phyloP scores from a whole-genome alignment of 2,797 vertebrate species.

The Zalophus californianus region DNA sequence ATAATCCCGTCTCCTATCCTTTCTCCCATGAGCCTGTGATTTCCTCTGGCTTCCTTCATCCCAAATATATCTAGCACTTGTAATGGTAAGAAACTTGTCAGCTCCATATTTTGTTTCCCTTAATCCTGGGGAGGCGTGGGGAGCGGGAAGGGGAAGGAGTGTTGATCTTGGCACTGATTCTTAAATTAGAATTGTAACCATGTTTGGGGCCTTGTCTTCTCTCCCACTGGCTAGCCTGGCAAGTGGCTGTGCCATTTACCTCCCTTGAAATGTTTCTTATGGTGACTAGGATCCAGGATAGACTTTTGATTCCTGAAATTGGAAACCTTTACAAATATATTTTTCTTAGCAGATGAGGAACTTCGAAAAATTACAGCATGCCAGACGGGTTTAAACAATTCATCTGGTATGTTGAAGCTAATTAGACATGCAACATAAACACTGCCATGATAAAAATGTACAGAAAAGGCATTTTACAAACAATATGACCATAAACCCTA shows the following conservation, averaged over 20 bases:
- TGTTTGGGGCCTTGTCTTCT: slow-evolving; percentile 11
- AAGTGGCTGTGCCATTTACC: background rate
- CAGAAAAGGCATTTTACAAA: slow-evolving; percentile 81
- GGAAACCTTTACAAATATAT: slow-evolving; percentile 75
- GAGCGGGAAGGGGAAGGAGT: background rate
- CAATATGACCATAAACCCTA: slow-evolving; percentile 76
- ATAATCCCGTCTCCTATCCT: background rate
- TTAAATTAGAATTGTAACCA: slow-evolving; percentile 68
- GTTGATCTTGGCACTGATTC: slow-evolving; percentile 63
- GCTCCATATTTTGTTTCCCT: slow-evolving; percentile 47
- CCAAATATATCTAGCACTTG: background rate
- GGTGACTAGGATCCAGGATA: slow-evolving; percentile 43
- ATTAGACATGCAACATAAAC: slow-evolving; percentile 85
- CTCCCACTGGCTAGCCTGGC: background rate
- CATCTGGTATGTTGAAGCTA: slow-evolving; percentile 83
- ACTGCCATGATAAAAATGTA: slow-evolving; percentile 78
- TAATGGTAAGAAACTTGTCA: slow-evolving; percentile 45
- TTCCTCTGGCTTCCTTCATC: background rate
- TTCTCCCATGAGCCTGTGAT: background rate
- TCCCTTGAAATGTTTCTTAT: slow-evolving; percentile 37
- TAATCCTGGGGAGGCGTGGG: background rate
- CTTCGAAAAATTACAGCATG: slow-evolving; percentile 74
- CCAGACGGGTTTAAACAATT: slow-evolving; percentile 83
- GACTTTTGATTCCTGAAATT: slow-evolving; percentile 75
- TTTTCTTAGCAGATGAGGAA: slow-evolving; percentile 80